A percentile compares a stretch with the other conserved stretches of the same genome.
These are phyloP conservation scores for Vicugna pacos DNA, from an alignment of 2,113 vertebrate species.

Conservation along the genomic window DNA sequence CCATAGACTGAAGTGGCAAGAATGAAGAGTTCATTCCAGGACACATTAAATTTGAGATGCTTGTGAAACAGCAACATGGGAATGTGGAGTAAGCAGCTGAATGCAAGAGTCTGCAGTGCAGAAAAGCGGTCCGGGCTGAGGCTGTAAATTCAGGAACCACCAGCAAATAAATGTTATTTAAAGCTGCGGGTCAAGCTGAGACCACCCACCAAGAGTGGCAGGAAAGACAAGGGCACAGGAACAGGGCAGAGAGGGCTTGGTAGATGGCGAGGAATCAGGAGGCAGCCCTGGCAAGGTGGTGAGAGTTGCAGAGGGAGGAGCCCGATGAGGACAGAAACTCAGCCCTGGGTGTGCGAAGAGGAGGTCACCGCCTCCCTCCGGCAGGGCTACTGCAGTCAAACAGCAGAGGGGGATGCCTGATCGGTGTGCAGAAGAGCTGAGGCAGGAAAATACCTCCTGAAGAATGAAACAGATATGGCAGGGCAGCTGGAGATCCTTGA, in stretches of 20 bases:
- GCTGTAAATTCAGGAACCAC: constrained; percentile 4
- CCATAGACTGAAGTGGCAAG: neutral
- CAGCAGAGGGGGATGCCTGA: rapidly evolving
- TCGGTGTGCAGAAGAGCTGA: rapidly evolving
- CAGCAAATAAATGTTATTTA: constrained; percentile 37
- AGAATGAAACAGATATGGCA: neutral
- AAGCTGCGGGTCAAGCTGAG: neutral
- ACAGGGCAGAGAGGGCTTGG: neutral
- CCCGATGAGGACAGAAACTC: neutral
- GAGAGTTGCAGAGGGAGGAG: neutral
- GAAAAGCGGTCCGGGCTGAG: neutral
- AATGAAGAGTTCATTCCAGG: neutral
- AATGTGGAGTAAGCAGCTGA: neutral
- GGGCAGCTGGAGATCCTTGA: neutral
- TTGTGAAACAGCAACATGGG: neutral
- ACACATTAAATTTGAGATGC: neutral
- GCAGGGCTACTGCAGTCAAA: rapidly evolving
- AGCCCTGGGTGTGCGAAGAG: neutral
- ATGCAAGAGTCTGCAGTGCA: neutral
- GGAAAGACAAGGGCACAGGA: neutral
- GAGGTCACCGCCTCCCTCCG: no score
- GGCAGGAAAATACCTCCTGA: neutral
- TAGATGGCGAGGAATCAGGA: neutral
- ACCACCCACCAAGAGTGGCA: neutral
- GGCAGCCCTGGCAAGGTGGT: neutral